Conservation (phyloP, 2,888 invertebrate genomes). For the Hetaerina titia region DNA sequence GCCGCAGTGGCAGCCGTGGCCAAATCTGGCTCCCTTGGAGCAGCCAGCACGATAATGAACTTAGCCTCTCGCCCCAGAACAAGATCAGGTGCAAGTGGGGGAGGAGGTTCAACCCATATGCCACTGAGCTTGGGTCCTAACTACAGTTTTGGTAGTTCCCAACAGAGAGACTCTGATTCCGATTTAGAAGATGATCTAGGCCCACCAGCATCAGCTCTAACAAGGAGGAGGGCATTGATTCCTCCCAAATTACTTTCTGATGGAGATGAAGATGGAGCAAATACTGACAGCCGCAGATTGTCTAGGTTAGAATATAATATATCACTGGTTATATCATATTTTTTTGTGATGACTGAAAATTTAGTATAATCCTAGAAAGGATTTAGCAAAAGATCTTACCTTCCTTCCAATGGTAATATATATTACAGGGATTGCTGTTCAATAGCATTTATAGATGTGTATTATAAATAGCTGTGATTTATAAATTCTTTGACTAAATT, state of each 20-base stretch:
- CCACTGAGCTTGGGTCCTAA: constrained; percentile 43
- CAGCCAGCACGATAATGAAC: constrained; percentile 61
- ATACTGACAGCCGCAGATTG: constrained; percentile 64
- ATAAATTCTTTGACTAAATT: no score
- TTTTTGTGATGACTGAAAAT: not conserved
- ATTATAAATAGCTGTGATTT: no score
- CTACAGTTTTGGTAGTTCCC: constrained; percentile 60
- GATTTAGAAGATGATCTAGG: constrained; percentile 73
- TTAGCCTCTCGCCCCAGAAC: constrained; percentile 30
- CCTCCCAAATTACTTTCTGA: constrained; percentile 76
- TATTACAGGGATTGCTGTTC: no score
- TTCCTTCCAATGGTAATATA: no score
- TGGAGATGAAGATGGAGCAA: constrained; percentile 72
- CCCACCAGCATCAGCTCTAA: constrained; percentile 76
- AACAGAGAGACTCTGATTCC: constrained; percentile 68
- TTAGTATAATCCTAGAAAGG: no score
- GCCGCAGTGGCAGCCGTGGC: constrained; percentile 69
- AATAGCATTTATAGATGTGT: no score
- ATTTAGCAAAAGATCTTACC: no score
- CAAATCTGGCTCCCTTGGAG: constrained; percentile 64
- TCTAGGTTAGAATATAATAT: constrained; percentile 62
- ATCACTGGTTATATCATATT: not conserved
- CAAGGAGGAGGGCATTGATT: constrained; percentile 76
- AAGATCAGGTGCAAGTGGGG: constrained; percentile 37
- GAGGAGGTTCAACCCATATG: constrained; percentile 38